Evolutionary conservation across 2,797 vertebrate genomes (phyloP).

Genomic region (Mastacembelus armatus): DNA sequence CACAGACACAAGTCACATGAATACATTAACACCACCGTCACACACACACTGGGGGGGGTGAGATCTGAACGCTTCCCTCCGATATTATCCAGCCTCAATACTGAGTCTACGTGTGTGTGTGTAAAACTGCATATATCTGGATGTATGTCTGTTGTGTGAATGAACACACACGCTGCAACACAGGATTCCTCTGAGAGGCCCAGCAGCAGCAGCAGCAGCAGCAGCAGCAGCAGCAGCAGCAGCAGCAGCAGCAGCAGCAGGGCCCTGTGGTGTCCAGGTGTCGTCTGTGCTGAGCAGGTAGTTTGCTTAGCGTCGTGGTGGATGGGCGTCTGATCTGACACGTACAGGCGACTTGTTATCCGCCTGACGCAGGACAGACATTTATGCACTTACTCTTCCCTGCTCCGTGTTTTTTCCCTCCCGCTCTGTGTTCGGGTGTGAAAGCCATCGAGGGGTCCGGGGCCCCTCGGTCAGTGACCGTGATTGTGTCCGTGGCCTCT

Average conservation of each 20-base stretch:
- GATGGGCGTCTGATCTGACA: no score
- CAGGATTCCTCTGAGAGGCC: no score
- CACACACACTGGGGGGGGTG: slow-evolving; percentile 14
- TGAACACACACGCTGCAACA: not conserved
- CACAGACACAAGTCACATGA: slow-evolving; percentile 44
- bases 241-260: no score
- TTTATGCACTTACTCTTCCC: slow-evolving; percentile 55
- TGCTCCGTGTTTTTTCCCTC: slow-evolving; percentile 12
- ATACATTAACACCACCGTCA: slow-evolving; percentile 42
- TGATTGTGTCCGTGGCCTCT: slow-evolving; percentile 65
- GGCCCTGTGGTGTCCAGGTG: no score
- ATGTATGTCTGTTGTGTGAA: slow-evolving; percentile 7
- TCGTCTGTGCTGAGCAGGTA: slow-evolving; percentile 50
- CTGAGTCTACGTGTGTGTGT: slow-evolving; percentile 11
- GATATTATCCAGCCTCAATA: slow-evolving; percentile 41
- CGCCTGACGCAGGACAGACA: slow-evolving; percentile 38
- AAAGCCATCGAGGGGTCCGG: slow-evolving; percentile 41
- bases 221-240: no score
- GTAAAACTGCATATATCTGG: slow-evolving; percentile 25
- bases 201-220: no score
- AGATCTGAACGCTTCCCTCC: not conserved
- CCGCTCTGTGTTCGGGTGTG: slow-evolving; percentile 24
- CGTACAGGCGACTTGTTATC: slow-evolving; percentile 57
- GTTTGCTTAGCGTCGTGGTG: slow-evolving; percentile 37
- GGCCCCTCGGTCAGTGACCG: slow-evolving; percentile 56